Evolutionary conservation across 2,113 vertebrate species (phyloP).

Genomic region (Anas platyrhynchos): DNA sequence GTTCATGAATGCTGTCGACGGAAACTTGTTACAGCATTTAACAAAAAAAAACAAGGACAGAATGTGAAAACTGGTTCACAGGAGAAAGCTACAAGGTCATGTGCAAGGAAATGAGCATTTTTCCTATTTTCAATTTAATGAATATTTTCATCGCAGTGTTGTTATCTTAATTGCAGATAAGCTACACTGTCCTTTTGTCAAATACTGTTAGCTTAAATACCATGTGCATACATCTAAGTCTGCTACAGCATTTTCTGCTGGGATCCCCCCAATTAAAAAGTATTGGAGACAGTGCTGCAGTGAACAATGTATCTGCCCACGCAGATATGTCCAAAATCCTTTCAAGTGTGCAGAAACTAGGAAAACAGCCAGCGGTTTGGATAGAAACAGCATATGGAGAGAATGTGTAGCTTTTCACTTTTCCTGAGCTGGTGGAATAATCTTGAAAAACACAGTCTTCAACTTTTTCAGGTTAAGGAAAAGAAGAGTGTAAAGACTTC

Average conservation of each 20-base stretch:
- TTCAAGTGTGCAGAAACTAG: background rate
- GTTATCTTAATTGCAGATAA: background rate
- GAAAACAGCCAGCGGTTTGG: background rate
- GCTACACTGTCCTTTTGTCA: background rate
- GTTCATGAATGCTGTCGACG: background rate
- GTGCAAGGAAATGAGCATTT: background rate
- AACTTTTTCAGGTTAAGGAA: background rate
- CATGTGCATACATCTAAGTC: background rate
- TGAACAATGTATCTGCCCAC: background rate
- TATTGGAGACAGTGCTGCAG: background rate
- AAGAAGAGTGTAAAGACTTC: background rate
- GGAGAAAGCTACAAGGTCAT: background rate
- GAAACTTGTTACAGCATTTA: background rate
- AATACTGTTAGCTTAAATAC: background rate
- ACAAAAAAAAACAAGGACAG: background rate
- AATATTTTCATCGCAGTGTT: background rate
- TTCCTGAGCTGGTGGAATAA: background rate
- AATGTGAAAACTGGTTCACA: background rate
- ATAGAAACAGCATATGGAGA: background rate
- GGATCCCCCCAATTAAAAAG: background rate
- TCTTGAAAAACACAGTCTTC: background rate
- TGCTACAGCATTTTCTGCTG: background rate
- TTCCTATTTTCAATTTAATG: background rate
- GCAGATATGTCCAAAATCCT: background rate
- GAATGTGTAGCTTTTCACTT: background rate